Conservation (phyloP, 2,113 vertebrate species). For the Lethenteron reissneri region DNA sequence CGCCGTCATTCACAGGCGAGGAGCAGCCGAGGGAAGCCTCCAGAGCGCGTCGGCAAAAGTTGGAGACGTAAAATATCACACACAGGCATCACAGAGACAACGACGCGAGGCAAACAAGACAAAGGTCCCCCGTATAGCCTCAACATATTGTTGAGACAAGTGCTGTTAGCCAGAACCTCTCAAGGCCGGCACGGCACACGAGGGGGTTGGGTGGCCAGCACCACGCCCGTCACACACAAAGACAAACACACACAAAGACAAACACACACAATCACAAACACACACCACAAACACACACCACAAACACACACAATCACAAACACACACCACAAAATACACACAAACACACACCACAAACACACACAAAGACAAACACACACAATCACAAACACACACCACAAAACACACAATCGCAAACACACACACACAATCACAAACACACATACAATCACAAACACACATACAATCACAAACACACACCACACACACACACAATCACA, state of each 20-base stretch:
- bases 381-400: not conserved
- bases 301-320: not conserved
- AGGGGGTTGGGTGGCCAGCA: not conserved
- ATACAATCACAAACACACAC: not conserved
- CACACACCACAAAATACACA: not conserved
- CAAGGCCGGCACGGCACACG: not conserved
- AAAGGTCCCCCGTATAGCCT: too few relatives aligned
- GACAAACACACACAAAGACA: not conserved
- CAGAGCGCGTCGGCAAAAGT: too few relatives aligned
- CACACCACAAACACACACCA: conserved; percentile 1
- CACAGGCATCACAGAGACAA: too few relatives aligned
- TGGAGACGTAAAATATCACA: too few relatives aligned
- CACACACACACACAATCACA: too few relatives aligned
- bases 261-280: not conserved
- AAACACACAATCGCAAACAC: not conserved
- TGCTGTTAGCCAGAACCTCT: not conserved
- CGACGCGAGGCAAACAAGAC: too few relatives aligned
- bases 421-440: not conserved
- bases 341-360: not conserved
- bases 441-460: not conserved
- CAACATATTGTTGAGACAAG: not conserved
- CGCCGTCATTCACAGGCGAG: too few relatives aligned
- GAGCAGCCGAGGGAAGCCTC: too few relatives aligned
- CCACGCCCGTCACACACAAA: not conserved
- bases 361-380: not conserved